Evolutionary conservation across 2,888 invertebrate species (phyloP).

Genomic region (Podotricha telesiphe): DNA sequence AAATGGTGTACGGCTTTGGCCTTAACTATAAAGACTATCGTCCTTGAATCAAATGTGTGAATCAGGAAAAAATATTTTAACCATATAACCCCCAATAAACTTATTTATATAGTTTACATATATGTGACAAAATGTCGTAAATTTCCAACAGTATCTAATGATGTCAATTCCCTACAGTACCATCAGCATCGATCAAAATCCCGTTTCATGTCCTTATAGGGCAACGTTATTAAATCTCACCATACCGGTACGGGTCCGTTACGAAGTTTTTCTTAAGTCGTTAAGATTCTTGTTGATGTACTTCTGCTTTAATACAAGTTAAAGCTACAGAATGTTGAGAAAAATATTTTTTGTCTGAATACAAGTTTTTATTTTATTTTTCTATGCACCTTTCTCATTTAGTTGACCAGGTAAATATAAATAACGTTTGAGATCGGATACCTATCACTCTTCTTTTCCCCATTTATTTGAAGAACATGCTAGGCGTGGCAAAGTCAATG

Average conservation of each 20-base stretch:
- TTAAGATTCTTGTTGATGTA: slow-evolving; percentile 27
- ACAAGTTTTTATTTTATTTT: background rate
- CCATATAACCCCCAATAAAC: no score
- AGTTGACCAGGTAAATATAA: background rate
- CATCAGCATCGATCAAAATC: slow-evolving; percentile 53
- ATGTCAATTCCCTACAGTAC: slow-evolving; percentile 41
- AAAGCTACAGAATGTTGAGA: slow-evolving; percentile 7
- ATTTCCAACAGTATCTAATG: slow-evolving; percentile 26
- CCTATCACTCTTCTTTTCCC: no score
- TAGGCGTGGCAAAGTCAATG: no score
- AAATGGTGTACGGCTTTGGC: no score
- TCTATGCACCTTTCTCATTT: background rate
- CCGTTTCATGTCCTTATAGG: slow-evolving; percentile 59
- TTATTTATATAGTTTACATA: no score
- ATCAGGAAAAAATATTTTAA: no score
- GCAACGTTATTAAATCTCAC: slow-evolving; percentile 74
- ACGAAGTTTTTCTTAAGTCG: slow-evolving; percentile 31
- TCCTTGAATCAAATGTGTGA: no score
- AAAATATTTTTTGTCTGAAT: background rate
- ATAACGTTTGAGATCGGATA: background rate
- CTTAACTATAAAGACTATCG: no score
- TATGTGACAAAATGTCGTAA: slow-evolving; percentile 11
- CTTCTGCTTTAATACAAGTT: slow-evolving; percentile 5
- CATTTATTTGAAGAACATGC: no score
- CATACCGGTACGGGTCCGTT: slow-evolving; percentile 68